These are phyloP conservation scores for Andricus grossulariae DNA, from an alignment of 1,140 invertebrate species.

Conservation along the genomic window DNA sequence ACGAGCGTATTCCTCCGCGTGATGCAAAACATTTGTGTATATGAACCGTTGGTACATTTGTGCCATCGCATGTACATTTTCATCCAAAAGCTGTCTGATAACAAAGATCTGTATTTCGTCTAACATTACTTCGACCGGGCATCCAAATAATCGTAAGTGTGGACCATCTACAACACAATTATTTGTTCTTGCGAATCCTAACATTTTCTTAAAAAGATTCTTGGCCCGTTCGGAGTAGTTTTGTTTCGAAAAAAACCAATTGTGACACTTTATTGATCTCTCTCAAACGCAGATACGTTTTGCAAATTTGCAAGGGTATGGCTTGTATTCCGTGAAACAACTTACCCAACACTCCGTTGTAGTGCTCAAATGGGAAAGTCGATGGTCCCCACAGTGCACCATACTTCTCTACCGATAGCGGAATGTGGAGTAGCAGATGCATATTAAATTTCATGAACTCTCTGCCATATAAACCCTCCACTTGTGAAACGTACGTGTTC, in stretches of 20 bases:
- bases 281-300: constrained; percentile 1
- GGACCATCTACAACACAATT: neutral
- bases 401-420: constrained; percentile 40
- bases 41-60: neutral
- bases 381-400: constrained; percentile 50
- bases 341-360: constrained; percentile 40
- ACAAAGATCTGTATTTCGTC: too few species aligned
- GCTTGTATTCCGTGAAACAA: constrained; percentile 35
- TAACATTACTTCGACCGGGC: neutral
- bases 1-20: neutral
- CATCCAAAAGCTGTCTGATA: too few species aligned
- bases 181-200: neutral
- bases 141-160: neutral
- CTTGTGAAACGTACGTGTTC: neutral
- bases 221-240: neutral
- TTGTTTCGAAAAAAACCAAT: neutral
- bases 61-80: too few species aligned
- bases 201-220: neutral
- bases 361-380: constrained; percentile 53
- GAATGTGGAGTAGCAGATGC: constrained; percentile 45
- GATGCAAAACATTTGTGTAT: neutral
- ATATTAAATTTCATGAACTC: constrained; percentile 48
- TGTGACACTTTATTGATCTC: neutral
- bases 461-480: constrained; percentile 38
- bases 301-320: constrained; percentile 42